Conservation (phyloP, 2,888 invertebrate species). For the Tetragonula carbonaria region DNA sequence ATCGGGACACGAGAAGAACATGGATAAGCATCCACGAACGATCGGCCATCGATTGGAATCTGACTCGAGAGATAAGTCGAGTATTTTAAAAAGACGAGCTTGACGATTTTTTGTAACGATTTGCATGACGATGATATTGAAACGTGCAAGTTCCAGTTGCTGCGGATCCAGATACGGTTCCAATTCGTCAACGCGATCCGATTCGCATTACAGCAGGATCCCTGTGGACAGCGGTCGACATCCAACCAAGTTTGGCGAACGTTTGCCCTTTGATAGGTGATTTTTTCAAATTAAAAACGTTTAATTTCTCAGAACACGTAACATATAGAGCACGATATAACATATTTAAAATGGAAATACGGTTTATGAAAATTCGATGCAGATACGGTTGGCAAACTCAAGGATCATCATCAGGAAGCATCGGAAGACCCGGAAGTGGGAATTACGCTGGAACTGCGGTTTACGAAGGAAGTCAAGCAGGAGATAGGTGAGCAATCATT, state of each 20-base stretch:
- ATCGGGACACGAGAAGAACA: slow-evolving; percentile 26
- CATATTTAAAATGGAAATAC: too few species aligned
- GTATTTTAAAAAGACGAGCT: not conserved
- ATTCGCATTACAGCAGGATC: slow-evolving; percentile 53
- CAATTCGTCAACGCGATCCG: slow-evolving; percentile 59
- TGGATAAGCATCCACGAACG: slow-evolving; percentile 71
- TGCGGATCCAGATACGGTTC: slow-evolving; percentile 71
- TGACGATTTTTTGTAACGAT: not conserved
- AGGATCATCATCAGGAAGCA: slow-evolving; percentile 56
- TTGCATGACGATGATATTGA: slow-evolving; percentile 32
- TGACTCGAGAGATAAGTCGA: slow-evolving; percentile 68
- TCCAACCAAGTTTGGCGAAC: slow-evolving; percentile 68
- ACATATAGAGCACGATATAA: too few species aligned
- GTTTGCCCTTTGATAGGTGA: slow-evolving; percentile 75
- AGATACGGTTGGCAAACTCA: slow-evolving; percentile 73
- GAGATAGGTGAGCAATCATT: slow-evolving; percentile 66
- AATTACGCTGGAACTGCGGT: slow-evolving; percentile 38
- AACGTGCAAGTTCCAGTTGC: slow-evolving; percentile 72
- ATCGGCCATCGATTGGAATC: slow-evolving; percentile 50
- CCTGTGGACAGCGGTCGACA: slow-evolving; percentile 64
- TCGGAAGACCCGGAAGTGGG: slow-evolving; percentile 48
- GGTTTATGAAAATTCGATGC: not conserved
- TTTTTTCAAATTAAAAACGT: not conserved
- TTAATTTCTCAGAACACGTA: too few species aligned
- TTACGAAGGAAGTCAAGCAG: slow-evolving; percentile 58